Evolutionary conservation across 2,888 invertebrate species (phyloP), one percentile per base, ranked within the genome.

Genomic region (Tromatobia lineatoria): DNA sequence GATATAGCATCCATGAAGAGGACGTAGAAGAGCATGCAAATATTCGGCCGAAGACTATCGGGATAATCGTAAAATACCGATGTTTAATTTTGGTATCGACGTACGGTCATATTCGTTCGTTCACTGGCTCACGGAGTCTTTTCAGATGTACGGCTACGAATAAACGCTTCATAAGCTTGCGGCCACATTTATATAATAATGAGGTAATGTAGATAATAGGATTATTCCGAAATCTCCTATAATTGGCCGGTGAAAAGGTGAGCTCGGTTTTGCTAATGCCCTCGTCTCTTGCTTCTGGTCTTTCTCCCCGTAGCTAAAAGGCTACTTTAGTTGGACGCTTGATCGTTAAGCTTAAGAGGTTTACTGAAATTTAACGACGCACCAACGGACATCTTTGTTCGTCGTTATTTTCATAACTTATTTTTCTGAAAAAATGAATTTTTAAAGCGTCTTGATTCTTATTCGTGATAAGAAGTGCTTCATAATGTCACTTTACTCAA

Each of bases 141-240:
- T 64, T 52, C 45, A 75, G 85, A 83, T 78, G 74, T 79, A 76
- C 73, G 76, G 77, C 70, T 87, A 88, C 73, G 82, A 86, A 87
- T 88, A 88, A 89, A 89, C 87, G 87, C 85, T 88, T 88, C 87
- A 87, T 88, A 88, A 86, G 88, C 85, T 80, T 77, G 76, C 79
- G 80, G 86, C 86, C 80, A 88, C 89, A 89, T 89, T 90, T 92
- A 92, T 91, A 90, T 91, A 93, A 93, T 94, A 93, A 93, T 93
- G 93, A 93, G 93, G 92, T 93, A 92, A 93, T 93, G 91, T 91
- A 89, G 90, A 88, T 93, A 93, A 93, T 93, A 93, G 93, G 93
- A 93, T 93, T 93, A 93, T 89, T 80, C 70, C 87, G 88, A 80
- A 92, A 92, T 92, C 93, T 93, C 89, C 89, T 91, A 91, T 93